Evolutionary conservation across 2,888 invertebrate genomes (phyloP).

Genomic region (Hydropsyche betteni): DNA sequence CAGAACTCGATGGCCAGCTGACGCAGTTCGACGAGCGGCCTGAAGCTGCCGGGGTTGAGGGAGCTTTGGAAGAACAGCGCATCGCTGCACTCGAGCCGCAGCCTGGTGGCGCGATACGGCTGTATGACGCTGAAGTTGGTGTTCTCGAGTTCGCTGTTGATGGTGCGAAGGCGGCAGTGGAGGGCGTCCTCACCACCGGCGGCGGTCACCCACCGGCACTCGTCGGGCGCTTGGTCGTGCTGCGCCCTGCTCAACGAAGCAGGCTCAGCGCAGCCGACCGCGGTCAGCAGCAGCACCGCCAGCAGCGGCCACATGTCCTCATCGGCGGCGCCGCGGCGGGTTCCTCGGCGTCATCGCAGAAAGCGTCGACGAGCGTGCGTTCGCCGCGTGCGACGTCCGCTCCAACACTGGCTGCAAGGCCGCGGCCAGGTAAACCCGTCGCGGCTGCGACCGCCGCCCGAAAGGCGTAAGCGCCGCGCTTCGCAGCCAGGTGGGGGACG

Average conservation of each 20-base stretch:
- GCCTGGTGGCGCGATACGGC: constrained; percentile 79
- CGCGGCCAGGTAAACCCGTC: constrained; percentile 66
- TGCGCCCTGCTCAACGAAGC: constrained; percentile 58
- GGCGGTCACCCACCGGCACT: constrained; percentile 80
- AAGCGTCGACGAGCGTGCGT: constrained; percentile 54
- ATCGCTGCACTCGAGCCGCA: constrained; percentile 82
- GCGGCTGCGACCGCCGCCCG: constrained; percentile 56
- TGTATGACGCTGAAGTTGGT: constrained; percentile 86
- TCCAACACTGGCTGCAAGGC: constrained; percentile 70
- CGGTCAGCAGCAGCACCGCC: constrained; percentile 58
- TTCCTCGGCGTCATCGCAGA: constrained; percentile 44
- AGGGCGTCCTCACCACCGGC: constrained; percentile 71
- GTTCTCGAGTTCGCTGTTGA: constrained; percentile 83
- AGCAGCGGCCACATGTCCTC: constrained; percentile 30
- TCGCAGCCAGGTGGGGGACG: constrained; percentile 52
- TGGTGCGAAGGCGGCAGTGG: constrained; percentile 77
- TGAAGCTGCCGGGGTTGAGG: constrained; percentile 78
- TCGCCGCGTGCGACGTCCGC: constrained; percentile 60
- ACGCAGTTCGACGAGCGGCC: constrained; percentile 77
- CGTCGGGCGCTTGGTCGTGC: constrained; percentile 82
- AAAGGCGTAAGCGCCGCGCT: constrained; percentile 53
- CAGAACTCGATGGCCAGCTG: constrained; percentile 84
- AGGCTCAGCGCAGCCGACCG: constrained; percentile 63
- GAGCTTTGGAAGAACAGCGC: constrained; percentile 83
- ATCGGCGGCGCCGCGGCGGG: background rate